Conservation (phyloP, 2,113 vertebrate species). For the Rhegmatorhina hoffmannsi region DNA sequence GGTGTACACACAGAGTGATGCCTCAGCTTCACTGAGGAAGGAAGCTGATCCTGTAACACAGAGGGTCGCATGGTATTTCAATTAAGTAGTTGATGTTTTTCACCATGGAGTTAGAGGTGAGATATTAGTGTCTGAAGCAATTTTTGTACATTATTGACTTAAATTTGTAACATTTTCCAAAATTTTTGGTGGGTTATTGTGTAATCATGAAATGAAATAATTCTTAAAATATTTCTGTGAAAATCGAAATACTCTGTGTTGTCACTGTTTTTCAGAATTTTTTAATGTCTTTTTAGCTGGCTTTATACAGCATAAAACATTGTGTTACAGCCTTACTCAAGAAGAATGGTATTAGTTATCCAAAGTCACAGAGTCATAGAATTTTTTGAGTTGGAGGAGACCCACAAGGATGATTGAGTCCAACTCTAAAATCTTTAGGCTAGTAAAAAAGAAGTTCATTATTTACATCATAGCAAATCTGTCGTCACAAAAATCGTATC, state of each 20-base stretch:
- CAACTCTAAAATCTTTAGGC: not conserved
- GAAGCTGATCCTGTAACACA: constrained; percentile 3
- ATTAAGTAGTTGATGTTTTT: constrained; percentile 10
- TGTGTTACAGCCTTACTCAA: not conserved
- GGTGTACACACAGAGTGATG: not conserved
- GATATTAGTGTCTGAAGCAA: not conserved
- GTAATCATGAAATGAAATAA: not conserved
- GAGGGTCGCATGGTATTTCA: not conserved
- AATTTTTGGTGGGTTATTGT: not conserved
- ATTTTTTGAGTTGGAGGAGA: not conserved
- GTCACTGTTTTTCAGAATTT: not conserved
- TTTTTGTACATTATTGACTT: not conserved
- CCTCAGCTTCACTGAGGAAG: constrained; percentile 10
- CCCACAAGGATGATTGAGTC: not conserved
- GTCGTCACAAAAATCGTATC: not conserved
- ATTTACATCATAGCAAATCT: not conserved
- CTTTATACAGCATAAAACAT: not conserved
- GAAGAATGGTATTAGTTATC: not conserved
- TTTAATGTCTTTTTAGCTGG: not conserved
- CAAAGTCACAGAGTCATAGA: not conserved
- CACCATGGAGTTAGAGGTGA: not conserved
- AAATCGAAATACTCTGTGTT: not conserved
- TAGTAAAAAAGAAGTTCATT: not conserved
- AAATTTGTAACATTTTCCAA: not conserved
- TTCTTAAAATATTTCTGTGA: not conserved